Percentiles rank a stretch among this genome's conserved stretches.
Conservation (phyloP, 1,140 invertebrate species). For the Drosophila mayri region DNA sequence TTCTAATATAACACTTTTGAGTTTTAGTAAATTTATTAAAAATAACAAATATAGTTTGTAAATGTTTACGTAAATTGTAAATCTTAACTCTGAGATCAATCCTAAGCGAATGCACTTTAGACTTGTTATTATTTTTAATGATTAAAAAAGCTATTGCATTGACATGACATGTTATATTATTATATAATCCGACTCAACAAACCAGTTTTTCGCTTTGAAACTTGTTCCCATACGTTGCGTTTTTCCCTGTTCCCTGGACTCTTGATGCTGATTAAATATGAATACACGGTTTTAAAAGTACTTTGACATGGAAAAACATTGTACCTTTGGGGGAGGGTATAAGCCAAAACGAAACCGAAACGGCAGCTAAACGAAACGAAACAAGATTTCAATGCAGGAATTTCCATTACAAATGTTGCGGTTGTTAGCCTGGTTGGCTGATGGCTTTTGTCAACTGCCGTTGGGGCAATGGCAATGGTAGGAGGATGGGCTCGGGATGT, state of each 20-base stretch:
- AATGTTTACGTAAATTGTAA: background rate
- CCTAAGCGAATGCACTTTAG: background rate
- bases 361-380: conserved; percentile 60
- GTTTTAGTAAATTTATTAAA: too few species aligned
- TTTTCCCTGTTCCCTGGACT: background rate
- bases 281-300: background rate
- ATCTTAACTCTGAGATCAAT: background rate
- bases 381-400: conserved; percentile 80
- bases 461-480: conserved; percentile 1
- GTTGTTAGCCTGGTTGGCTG: conserved; percentile 53
- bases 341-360: conserved; percentile 39
- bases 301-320: background rate
- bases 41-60: too few species aligned
- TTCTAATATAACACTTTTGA: background rate
- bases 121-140: background rate
- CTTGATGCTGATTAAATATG: conserved; percentile 8
- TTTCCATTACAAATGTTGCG: conserved; percentile 78
- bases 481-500: background rate
- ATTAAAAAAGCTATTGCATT: conserved; percentile 1
- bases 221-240: conserved; percentile 1
- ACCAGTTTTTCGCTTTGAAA: conserved; percentile 10
- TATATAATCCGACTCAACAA: conserved; percentile 2
- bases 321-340: conserved; percentile 24
- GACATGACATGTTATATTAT: background rate
- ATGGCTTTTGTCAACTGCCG: conserved; percentile 66